A percentile compares a stretch with the other conserved stretches of the same genome.
Conservation (phyloP, 2,888 invertebrate species). For the Cyclophora punctaria region DNA sequence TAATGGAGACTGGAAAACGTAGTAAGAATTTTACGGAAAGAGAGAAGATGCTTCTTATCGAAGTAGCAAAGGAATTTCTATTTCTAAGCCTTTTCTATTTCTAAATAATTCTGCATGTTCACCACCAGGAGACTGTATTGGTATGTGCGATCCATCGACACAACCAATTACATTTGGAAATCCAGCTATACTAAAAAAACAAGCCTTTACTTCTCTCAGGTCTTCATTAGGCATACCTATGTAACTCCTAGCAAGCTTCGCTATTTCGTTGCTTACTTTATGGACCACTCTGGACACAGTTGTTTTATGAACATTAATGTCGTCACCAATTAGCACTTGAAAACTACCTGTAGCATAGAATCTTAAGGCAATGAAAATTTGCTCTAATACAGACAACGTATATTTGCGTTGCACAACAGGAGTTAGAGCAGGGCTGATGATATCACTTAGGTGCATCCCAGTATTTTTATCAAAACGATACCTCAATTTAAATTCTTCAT, state of each 20-base stretch:
- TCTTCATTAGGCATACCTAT: neutral
- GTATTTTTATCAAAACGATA: neutral
- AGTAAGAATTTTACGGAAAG: too few species aligned
- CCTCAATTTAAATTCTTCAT: neutral
- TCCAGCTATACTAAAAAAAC: neutral
- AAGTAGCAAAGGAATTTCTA: too few species aligned
- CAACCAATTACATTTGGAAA: conserved; percentile 15
- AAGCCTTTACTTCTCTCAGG: neutral
- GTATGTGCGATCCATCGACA: conserved; percentile 11
- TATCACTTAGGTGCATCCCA: neutral
- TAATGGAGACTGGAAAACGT: too few species aligned
- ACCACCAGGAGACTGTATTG: conserved; percentile 7
- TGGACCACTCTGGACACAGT: conserved; percentile 11
- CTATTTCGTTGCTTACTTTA: conserved; percentile 9
- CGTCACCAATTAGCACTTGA: conserved; percentile 7
- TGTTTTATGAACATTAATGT: conserved; percentile 9
- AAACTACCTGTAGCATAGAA: conserved; percentile 7
- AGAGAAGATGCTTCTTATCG: too few species aligned
- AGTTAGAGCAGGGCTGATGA: neutral
- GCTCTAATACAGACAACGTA: neutral
- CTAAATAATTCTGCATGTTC: conserved; percentile 5
- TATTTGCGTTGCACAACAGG: neutral
- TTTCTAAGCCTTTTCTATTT: conserved; percentile 7
- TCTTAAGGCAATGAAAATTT: too few species aligned
- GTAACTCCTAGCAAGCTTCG: neutral